Evolutionary conservation across 2,113 vertebrate genomes (phyloP).

Genomic region (Chrysemys picta): DNA sequence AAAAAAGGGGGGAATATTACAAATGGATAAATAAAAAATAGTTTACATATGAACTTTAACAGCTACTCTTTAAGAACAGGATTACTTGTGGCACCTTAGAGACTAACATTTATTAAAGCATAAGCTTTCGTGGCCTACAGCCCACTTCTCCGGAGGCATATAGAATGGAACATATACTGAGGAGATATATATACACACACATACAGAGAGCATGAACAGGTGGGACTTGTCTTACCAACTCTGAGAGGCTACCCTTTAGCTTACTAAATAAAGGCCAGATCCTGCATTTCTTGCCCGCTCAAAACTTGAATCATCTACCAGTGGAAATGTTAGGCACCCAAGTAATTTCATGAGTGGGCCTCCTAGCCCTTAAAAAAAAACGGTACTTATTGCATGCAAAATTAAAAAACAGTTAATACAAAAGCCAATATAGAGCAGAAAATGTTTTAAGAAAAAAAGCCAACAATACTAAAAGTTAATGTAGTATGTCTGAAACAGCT

Average conservation of each 20-base stretch:
- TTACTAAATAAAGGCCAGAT: not conserved
- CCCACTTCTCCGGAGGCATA: too few species aligned
- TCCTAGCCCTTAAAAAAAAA: not conserved
- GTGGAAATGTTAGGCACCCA: not conserved
- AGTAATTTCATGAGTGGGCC: not conserved
- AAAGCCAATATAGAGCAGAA: rapidly evolving
- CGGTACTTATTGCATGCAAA: not conserved
- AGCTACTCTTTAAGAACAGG: not conserved
- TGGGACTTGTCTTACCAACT: too few species aligned
- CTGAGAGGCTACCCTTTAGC: not conserved
- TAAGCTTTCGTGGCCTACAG: too few species aligned
- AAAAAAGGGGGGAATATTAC: not conserved
- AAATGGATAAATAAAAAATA: not conserved
- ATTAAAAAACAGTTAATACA: not conserved
- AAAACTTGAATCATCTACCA: not conserved
- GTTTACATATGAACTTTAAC: not conserved
- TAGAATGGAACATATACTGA: too few species aligned
- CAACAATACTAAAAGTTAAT: not conserved
- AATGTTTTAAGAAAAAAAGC: rapidly evolving
- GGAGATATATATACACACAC: too few species aligned
- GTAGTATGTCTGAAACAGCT: not conserved
- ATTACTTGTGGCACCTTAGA: too few species aligned
- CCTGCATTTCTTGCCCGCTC: not conserved
- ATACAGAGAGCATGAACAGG: too few species aligned
- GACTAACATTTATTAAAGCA: too few species aligned